Evolutionary conservation across 2,888 invertebrate genomes (phyloP).

Genomic region (Ctena decussata): DNA sequence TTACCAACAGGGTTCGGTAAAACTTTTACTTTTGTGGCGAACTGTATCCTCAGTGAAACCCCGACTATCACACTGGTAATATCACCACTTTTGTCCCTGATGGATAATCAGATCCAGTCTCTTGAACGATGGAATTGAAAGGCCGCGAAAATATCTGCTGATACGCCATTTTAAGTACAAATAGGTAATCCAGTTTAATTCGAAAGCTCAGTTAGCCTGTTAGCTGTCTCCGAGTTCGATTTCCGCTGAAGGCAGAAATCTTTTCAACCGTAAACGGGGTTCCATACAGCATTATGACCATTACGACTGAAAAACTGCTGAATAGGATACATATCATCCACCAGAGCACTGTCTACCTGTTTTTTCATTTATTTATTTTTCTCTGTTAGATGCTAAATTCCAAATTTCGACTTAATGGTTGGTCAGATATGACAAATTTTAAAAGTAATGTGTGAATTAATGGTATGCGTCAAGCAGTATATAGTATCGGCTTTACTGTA

Average conservation of each 20-base stretch:
- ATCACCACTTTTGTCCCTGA: constrained; percentile 33
- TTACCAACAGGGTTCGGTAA: constrained; percentile 40
- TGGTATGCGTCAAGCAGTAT: too few relatives aligned
- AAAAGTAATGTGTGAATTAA: too few relatives aligned
- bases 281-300: too few relatives aligned
- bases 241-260: too few relatives aligned
- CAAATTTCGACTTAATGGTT: too few relatives aligned
- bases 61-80: constrained; percentile 26
- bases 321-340: background rate
- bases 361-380: too few relatives aligned
- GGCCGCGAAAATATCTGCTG: constrained; percentile 13
- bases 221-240: too few relatives aligned
- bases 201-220: too few relatives aligned
- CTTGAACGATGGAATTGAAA: constrained; percentile 24
- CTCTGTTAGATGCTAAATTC: too few relatives aligned
- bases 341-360: background rate
- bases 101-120: constrained; percentile 40
- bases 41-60: background rate
- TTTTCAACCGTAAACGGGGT: too few relatives aligned
- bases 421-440: too few relatives aligned
- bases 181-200: too few relatives aligned
- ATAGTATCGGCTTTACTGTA: constrained; percentile 28
- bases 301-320: constrained; percentile 18
- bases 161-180: background rate
- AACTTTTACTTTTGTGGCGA: constrained; percentile 36